Evolutionary conservation across 2,797 vertebrate species (phyloP), one percentile per base, ranked within the genome.

Genomic region (Leuciscus waleckii): DNA sequence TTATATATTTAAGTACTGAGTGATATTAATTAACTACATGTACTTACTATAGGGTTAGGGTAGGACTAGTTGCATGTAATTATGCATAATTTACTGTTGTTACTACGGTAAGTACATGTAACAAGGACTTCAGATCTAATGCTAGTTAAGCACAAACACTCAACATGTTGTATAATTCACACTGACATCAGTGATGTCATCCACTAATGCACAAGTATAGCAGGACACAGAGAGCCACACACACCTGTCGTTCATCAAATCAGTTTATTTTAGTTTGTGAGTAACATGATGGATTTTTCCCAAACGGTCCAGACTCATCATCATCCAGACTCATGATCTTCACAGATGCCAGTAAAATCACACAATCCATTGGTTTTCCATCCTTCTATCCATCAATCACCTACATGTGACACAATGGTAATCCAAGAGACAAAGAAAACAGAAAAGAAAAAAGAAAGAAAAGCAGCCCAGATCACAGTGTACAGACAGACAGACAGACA

Each of bases 181-280:
- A 41, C 0, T 8, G 41, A 41, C 2, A 10, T 41, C 41, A 46
- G 43, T 46, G 43, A 13, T 14, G 43, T 43, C 10, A 13, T 11
- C 41, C 41, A 43, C 41, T 10, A 41, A 4, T 14, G 11, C 43
- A 13, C 6, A 11, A 43, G 9, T 43, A 11, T 11, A 43, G 41
- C 10, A 11, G 0, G 41, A 10, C 10, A 68, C 39, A 70, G 26
- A 54, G 71, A 82, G 39, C 7, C 51, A 84, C 58, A 84, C 58
- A 85, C 51, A 41, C 37, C 11, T 23, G 43, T 78, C 17, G 46
- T 85, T 89, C 56, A 35, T 85, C 80, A 87, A 85, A 89, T 86
- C 74, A n/a, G 19, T 39, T 87, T 89, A 83, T 85, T 90, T 90
- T 82, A 81, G 69, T 88, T 88, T 88, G 75, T 86, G 82, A 90